A percentile compares a stretch with the other conserved stretches of the same genome.
Conservation (phyloP, 1,140 invertebrate species). For the Coelopa frigida region DNA sequence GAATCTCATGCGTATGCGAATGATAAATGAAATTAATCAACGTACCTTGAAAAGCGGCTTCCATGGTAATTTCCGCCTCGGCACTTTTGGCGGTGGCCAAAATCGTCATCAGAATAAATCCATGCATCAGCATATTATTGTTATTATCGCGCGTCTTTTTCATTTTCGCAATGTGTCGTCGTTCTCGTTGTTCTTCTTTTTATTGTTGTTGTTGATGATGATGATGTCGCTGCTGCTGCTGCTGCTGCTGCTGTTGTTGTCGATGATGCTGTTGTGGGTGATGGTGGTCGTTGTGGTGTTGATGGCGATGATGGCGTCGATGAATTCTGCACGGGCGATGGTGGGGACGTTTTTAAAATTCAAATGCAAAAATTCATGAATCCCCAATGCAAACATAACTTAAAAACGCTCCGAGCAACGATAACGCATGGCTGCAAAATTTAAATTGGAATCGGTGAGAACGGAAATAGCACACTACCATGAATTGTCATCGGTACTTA, state of each 20-base stretch:
- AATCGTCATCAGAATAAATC: constrained; percentile 19
- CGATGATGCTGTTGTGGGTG: not conserved
- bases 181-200: constrained; percentile 1
- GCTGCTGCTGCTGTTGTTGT: not conserved
- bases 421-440: no score
- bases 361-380: no score
- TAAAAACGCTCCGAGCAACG: no score
- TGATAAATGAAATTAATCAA: constrained; percentile 1
- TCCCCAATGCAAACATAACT: no score
- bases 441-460: no score
- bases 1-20: no score
- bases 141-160: constrained; percentile 9
- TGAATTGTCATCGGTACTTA: no score
- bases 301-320: constrained; percentile 1
- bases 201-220: not conserved
- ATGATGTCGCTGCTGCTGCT: not conserved
- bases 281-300: constrained; percentile 4
- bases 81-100: constrained; percentile 18
- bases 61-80: constrained; percentile 41
- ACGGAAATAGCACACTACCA: no score
- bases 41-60: constrained; percentile 54
- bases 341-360: no score
- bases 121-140: constrained; percentile 19
- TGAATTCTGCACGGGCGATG: no score
- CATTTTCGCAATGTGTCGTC: not conserved